phyloP scores from a whole-genome alignment of 2,797 vertebrate species.

The Ptychadena robeensis region DNA sequence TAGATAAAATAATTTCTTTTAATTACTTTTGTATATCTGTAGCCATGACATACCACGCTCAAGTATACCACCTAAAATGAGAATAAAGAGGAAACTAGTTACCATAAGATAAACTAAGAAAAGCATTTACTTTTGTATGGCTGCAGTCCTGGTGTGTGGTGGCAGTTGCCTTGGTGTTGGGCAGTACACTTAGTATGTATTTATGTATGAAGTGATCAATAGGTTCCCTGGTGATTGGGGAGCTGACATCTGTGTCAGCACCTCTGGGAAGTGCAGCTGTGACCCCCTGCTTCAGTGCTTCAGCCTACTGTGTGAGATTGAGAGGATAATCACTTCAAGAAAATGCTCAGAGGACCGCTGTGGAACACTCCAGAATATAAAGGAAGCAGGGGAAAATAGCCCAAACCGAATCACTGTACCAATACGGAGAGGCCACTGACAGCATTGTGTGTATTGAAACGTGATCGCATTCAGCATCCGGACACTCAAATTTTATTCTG shows the following conservation, averaged over 20 bases:
- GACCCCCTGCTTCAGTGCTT: constrained; percentile 45
- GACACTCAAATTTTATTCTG: not conserved
- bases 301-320: constrained; percentile 36
- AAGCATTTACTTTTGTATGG: not conserved
- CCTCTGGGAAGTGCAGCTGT: constrained; percentile 50
- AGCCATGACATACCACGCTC: too few relatives aligned
- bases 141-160: constrained; percentile 3
- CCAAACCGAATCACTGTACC: constrained; percentile 12
- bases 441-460: not conserved
- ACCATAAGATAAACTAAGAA: too few relatives aligned
- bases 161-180: constrained; percentile 1
- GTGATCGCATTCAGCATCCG: not conserved
- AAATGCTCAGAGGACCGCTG: constrained; percentile 27
- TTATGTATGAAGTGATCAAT: constrained; percentile 61
- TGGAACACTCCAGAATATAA: constrained; percentile 25
- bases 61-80: too few relatives aligned
- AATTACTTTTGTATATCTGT: too few relatives aligned
- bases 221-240: constrained; percentile 50
- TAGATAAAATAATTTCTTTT: too few relatives aligned
- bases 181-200: constrained; percentile 54
- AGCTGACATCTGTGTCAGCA: constrained; percentile 51
- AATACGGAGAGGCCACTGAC: not conserved
- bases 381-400: constrained; percentile 4
- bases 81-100: too few relatives aligned
- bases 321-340: constrained; percentile 56